Evolutionary conservation across 2,113 vertebrate genomes (phyloP).

Genomic region (Rissa tridactyla): DNA sequence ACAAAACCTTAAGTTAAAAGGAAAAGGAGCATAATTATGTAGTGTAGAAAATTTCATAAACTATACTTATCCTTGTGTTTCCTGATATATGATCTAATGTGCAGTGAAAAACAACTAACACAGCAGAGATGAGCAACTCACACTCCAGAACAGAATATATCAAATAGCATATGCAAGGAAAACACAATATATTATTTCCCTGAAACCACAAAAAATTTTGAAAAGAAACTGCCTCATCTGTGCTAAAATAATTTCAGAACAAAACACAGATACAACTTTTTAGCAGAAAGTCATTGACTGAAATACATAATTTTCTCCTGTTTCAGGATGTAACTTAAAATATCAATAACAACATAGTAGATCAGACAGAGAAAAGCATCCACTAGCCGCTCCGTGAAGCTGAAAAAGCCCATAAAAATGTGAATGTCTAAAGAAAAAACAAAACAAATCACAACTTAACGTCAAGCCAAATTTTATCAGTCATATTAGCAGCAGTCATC

Average conservation of each 20-base stretch:
- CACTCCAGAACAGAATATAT: background rate
- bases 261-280: background rate
- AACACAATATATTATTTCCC: background rate
- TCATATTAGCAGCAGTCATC: background rate
- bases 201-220: background rate
- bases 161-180: background rate
- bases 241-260: background rate
- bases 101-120: background rate
- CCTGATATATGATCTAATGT: background rate
- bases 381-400: background rate
- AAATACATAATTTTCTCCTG: background rate
- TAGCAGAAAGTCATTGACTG: background rate
- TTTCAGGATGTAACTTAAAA: background rate
- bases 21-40: background rate
- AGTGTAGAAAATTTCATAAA: background rate
- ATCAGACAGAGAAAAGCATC: background rate
- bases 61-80: background rate
- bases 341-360: background rate
- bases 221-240: background rate
- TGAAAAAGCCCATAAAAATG: background rate
- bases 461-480: background rate
- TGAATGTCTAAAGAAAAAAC: background rate
- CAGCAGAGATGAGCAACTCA: background rate
- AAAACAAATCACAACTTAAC: background rate
- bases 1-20: background rate